Base-by-base conservation (phyloP, 1,140 invertebrate species). In the Thrips palmi region DNA sequence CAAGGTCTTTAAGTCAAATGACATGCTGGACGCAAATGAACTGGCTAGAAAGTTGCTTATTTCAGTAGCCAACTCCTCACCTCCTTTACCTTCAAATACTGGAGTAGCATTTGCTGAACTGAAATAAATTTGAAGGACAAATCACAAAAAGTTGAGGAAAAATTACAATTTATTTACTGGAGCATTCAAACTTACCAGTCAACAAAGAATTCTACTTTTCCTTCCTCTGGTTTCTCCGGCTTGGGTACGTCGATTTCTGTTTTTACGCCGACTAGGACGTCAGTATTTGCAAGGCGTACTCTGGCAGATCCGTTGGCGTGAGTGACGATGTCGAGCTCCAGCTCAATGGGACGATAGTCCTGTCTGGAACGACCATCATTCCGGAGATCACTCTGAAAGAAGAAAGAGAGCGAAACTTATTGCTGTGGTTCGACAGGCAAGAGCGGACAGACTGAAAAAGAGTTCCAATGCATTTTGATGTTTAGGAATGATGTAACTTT, bases 21-120 rank as follows among this genome's bases (percentile, higher is more conserved):
- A 73, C 47, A 70, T 59, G 12, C 70, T 62, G 8, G 77, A 79
- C 43, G 71, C 66, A 56, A 92, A 94, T 15, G 86, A 75, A 45
- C 73, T 62, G 25, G 71, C 55, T 37, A 97, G 62, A 48, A 77
- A 67, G 42, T 74, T 75, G 28, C 80, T 76, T 45, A 96, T 77
- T 51, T 83, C 80, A 43, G 67, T 73, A 1, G 81, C 86, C 24
- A 97, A 58, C 43, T 86, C 74, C 49, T 93, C 87, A 21, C 91
- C 91, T 24, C 88, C 89, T 54, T 86, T 63, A 2, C 91, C 89
- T 62, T 96, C 89, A 68, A 94, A 94, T 53, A 78, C 77, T 20
- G 86, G 85, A n/a, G 83, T 83, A 4, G 91, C 91, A 71, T 91
- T 93, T 4, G 88, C 87, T 33, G 87, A 92, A 55, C 83, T 88